Evolutionary conservation across 2,797 vertebrate genomes (phyloP).

Genomic region (Chaunax sp.): DNA sequence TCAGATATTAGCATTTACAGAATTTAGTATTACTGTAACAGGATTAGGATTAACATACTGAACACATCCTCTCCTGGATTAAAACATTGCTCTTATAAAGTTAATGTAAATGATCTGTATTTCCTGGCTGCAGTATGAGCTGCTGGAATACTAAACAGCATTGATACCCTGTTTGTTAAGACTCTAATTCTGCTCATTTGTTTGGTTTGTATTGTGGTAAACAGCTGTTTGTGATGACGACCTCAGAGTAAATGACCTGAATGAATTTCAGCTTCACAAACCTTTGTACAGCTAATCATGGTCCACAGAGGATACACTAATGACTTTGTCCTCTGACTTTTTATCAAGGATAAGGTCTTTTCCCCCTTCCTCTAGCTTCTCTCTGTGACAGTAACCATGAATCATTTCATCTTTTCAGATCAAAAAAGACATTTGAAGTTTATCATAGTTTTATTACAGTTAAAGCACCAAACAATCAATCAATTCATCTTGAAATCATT

Average conservation of each 20-base stretch:
- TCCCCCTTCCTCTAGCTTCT: too few relatives aligned
- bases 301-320: too few relatives aligned
- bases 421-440: too few relatives aligned
- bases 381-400: too few relatives aligned
- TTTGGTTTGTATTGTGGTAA: conserved; percentile 21
- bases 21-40: conserved; percentile 74
- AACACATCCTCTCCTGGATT: conserved; percentile 44
- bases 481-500: too few relatives aligned
- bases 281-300: not conserved
- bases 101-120: not conserved
- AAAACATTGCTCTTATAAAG: conserved; percentile 26
- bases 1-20: conserved; percentile 69
- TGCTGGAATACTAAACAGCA: too few relatives aligned
- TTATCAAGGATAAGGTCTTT: too few relatives aligned
- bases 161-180: not conserved
- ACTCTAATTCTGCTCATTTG: conserved; percentile 29
- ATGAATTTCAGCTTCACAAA: too few relatives aligned
- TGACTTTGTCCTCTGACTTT: too few relatives aligned
- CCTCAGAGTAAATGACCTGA: conserved; percentile 18
- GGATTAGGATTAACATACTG: conserved; percentile 72
- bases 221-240: not conserved
- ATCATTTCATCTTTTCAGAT: too few relatives aligned
- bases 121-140: conserved; percentile 7
- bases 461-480: too few relatives aligned
- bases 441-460: too few relatives aligned